Evolutionary conservation across 2,797 vertebrate species (phyloP), one percentile per base, ranked within the genome.

Genomic region (Lophius americanus): DNA sequence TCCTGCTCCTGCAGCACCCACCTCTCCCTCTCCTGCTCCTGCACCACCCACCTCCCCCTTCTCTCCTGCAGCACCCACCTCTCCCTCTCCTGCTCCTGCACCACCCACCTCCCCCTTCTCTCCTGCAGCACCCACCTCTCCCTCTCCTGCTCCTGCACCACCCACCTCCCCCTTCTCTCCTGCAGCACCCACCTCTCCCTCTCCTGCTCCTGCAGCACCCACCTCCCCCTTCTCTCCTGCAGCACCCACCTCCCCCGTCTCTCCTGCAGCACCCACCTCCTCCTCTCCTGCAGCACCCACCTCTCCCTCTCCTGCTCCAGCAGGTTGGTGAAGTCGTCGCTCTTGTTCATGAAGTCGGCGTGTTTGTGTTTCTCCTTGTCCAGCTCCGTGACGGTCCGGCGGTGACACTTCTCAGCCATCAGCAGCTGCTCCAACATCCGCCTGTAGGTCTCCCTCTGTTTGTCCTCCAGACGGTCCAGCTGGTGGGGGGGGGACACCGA

Each of bases 351-450:
- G 92, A 98, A 99, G 91, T 98, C 97, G 0, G 88, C 79, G 62
- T 99, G 98, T 57, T 98, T 99, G 48, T 88, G 93, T 42, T 97
- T 98, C 91, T 99, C 97, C 0, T 85, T 94, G 81, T 99, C 96
- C 33, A 99, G 86, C 69, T 99, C 96, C 0, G 88, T 90, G 65
- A 99, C 96, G 0, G 98, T 99, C 62, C 96, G 95, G 1, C 97
- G 89, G 90, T 99, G 97, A 69, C 95, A 97, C 79, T 98, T 98
- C 81, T 99, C 98, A 0, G 96, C 97, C 87, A 99, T 71, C 59
- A 99, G 94, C 79, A 99, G 95, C 93, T 99, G 97, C 82, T 99
- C 98, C 69, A 99, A 70, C 98, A 99, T 99, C 64, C 97, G 95
- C 53, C 97, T 90, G 85, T 99, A 99, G 0, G 98, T 98, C 85